Percentiles rank a stretch among this genome's conserved stretches.
phyloP scores from a whole-genome alignment of 2,113 vertebrate species.

The Cricetomys ansorgei region DNA sequence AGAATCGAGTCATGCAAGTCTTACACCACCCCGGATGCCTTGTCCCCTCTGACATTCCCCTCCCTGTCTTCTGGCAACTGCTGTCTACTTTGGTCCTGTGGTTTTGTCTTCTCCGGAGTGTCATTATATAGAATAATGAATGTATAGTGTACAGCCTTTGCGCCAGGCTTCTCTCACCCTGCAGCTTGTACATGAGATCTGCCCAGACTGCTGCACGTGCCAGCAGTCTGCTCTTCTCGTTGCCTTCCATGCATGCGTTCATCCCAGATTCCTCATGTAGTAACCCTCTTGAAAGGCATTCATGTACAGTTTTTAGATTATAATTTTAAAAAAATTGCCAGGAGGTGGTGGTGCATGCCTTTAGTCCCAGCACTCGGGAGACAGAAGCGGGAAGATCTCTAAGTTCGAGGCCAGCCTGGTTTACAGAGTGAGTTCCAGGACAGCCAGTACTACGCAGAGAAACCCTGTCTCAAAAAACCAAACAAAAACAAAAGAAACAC shows the following conservation, averaged over 20 bases:
- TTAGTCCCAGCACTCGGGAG: too few relatives aligned
- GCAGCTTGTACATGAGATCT: accelerated
- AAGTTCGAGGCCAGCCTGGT: too few relatives aligned
- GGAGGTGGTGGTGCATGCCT: too few relatives aligned
- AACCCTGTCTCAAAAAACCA: too few relatives aligned
- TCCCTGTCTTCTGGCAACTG: neutral
- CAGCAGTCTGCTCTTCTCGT: neutral
- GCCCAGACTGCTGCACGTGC: neutral
- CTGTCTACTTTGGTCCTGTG: neutral
- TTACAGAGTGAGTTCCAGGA: too few relatives aligned
- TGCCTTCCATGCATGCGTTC: neutral
- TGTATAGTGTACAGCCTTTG: neutral
- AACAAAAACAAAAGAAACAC: too few relatives aligned
- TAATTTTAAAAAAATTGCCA: neutral
- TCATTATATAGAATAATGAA: too few relatives aligned
- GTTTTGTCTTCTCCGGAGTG: neutral
- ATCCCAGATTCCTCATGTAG: neutral
- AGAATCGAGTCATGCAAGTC: too few relatives aligned
- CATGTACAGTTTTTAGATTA: neutral
- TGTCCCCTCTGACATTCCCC: neutral
- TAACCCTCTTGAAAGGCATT: neutral
- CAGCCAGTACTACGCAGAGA: too few relatives aligned
- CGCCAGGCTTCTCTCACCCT: neutral
- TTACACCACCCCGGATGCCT: neutral
- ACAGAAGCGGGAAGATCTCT: too few relatives aligned